phyloP scores from a whole-genome alignment of 2,797 vertebrate genomes.

The Thamnophis elegans region DNA sequence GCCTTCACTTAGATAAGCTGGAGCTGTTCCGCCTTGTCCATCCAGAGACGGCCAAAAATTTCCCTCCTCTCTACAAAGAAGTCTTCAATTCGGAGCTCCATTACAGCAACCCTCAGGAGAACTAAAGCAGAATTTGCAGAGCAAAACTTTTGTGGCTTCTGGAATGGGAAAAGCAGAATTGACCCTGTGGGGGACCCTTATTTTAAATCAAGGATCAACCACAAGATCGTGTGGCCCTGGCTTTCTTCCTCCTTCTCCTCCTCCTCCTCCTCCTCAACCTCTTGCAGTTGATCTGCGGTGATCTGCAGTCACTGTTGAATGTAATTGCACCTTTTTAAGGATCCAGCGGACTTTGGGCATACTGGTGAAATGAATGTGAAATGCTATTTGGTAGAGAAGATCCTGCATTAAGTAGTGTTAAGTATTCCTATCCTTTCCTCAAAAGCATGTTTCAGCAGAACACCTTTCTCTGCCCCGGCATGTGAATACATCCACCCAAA shows the following conservation, averaged over 20 bases:
- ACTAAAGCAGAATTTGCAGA: slow-evolving; percentile 62
- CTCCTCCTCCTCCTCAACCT: slow-evolving; percentile 11
- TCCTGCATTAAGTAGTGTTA: slow-evolving; percentile 11
- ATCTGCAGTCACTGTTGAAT: slow-evolving; percentile 67
- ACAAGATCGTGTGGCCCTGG: slow-evolving; percentile 3
- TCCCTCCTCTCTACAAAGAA: slow-evolving; percentile 88
- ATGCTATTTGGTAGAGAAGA: slow-evolving; percentile 47
- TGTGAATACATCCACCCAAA: neutral
- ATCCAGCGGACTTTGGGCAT: slow-evolving; percentile 34
- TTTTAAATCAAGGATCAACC: slow-evolving; percentile 51
- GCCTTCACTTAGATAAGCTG: slow-evolving; percentile 90
- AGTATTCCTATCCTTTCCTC: neutral
- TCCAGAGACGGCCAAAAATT: slow-evolving; percentile 83
- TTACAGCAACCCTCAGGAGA: slow-evolving; percentile 84
- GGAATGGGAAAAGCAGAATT: neutral
- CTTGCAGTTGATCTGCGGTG: slow-evolving; percentile 20
- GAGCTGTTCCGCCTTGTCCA: slow-evolving; percentile 90
- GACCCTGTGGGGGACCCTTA: neutral
- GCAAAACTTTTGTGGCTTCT: slow-evolving; percentile 36
- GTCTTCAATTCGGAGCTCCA: slow-evolving; percentile 88
- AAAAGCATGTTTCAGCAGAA: neutral
- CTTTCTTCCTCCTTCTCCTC: slow-evolving; percentile 19
- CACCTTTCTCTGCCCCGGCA: neutral
- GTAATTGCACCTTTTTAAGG: slow-evolving; percentile 66
- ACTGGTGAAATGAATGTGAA: slow-evolving; percentile 71